phyloP scores from a whole-genome alignment of 2,888 invertebrate species.

The Lordiphosa andalusiaca region DNA sequence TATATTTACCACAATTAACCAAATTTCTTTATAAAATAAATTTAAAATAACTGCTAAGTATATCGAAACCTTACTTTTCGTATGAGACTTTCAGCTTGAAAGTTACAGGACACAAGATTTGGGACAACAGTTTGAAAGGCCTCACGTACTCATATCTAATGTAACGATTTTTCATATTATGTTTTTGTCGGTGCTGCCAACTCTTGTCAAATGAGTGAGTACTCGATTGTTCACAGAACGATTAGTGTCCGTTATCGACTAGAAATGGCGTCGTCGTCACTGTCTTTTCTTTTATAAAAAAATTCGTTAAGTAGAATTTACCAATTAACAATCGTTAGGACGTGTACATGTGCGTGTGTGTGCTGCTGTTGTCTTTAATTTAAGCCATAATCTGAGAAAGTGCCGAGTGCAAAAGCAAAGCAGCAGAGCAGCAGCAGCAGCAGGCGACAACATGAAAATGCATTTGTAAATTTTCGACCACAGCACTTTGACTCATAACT shows the following conservation, averaged over 20 bases:
- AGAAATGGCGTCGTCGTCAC: constrained; percentile 73
- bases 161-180: no score
- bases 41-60: no score
- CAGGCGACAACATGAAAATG: constrained; percentile 60
- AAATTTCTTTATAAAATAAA: no score
- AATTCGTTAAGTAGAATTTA: constrained; percentile 67
- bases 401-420: constrained; percentile 61
- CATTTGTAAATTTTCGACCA: constrained; percentile 64
- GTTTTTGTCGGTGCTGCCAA: no score
- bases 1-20: no score
- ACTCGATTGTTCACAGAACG: constrained; percentile 40
- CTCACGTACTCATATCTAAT: no score
- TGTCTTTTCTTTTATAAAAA: constrained; percentile 57
- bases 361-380: constrained; percentile 21
- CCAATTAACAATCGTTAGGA: constrained; percentile 52
- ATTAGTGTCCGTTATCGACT: constrained; percentile 40
- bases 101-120: no score
- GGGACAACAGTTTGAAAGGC: no score
- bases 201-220: no score
- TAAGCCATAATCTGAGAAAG: constrained; percentile 42
- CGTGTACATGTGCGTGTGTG: constrained; percentile 20
- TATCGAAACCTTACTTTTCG: no score
- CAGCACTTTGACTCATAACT: constrained; percentile 33
- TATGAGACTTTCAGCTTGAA: no score
- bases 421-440: constrained; percentile 18